These are phyloP conservation scores for Junonia oenone DNA, from an alignment of 2,888 invertebrate genomes.

Conservation along the genomic window DNA sequence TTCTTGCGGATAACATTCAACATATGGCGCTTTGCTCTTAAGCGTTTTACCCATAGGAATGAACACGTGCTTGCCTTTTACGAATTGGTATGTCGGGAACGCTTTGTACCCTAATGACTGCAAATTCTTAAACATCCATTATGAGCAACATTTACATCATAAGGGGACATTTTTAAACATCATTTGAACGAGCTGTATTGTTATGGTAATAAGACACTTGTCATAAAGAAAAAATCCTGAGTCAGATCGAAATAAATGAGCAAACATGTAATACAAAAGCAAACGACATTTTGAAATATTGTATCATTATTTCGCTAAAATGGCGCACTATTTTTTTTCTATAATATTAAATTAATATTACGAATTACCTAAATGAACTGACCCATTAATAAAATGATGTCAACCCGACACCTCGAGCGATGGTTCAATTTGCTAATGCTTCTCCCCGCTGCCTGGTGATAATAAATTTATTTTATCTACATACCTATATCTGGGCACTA, in stretches of 20 bases:
- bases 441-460: background rate
- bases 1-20: background rate
- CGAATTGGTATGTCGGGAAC: constrained; percentile 1
- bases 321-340: no score
- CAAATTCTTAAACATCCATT: constrained; percentile 32
- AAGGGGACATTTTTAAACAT: constrained; percentile 32
- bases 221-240: constrained; percentile 45
- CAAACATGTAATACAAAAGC: background rate
- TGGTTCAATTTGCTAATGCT: background rate
- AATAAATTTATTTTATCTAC: background rate
- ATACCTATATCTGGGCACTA: background rate
- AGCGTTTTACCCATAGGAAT: background rate
- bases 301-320: no score
- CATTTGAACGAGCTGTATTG: constrained; percentile 48
- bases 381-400: background rate
- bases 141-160: constrained; percentile 13
- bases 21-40: background rate
- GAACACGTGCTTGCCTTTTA: constrained; percentile 1
- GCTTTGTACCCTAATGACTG: constrained; percentile 15
- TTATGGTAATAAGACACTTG: constrained; percentile 58
- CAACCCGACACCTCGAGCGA: background rate
- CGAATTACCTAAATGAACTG: background rate
- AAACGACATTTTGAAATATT: background rate
- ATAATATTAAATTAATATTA: background rate
- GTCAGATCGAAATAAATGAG: background rate